phyloP scores from a whole-genome alignment of 2,888 invertebrate species.

The Tetramorium bicarinatum region DNA sequence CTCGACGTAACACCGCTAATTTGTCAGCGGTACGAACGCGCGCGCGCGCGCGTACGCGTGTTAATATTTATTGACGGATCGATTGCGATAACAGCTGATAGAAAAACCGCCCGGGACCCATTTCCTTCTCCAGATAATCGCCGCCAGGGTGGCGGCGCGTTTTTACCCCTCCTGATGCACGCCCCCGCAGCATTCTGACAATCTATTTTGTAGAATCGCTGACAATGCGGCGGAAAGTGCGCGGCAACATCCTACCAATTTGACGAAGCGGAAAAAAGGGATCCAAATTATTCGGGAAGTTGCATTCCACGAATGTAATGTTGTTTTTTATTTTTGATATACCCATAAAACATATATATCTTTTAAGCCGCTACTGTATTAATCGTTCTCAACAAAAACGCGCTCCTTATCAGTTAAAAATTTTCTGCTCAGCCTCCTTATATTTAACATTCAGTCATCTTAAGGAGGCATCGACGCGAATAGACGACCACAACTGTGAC shows the following conservation, averaged over 20 bases:
- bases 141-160: conserved; percentile 35
- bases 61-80: conserved; percentile 56
- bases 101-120: conserved; percentile 42
- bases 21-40: conserved; percentile 54
- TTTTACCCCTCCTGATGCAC: conserved; percentile 37
- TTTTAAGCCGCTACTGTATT: not conserved
- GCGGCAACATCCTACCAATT: not conserved
- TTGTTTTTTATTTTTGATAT: conserved; percentile 34
- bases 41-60: conserved; percentile 16
- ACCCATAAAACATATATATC: not conserved
- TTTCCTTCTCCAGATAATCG: conserved; percentile 68
- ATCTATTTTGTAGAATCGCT: conserved; percentile 32
- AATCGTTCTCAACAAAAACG: not conserved
- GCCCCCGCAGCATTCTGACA: conserved; percentile 58
- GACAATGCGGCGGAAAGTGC: not conserved
- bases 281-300: conserved; percentile 53
- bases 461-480: conserved; percentile 22
- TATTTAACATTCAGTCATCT: conserved; percentile 22
- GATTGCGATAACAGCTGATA: conserved; percentile 53
- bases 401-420: not conserved
- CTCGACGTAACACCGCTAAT: conserved; percentile 60
- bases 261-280: conserved; percentile 39
- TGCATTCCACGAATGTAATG: conserved; percentile 12
- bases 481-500: conserved; percentile 7
- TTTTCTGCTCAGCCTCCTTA: not conserved